Conservation (phyloP, 64 coral and sea anemone species). For the Acropora yongei region DNA sequence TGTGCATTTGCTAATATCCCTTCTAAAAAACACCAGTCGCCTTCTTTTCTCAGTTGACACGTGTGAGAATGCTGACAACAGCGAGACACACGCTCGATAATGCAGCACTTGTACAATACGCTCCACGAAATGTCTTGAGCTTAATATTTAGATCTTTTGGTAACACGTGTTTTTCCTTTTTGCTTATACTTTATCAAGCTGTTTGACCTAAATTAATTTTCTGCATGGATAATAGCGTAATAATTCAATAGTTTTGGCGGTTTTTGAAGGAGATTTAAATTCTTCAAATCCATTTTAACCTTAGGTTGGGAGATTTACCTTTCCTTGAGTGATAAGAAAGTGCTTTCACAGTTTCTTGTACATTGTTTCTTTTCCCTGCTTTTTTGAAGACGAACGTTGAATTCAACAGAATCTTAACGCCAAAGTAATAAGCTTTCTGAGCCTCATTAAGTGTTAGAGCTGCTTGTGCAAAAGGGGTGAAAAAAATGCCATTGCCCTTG, state of each 20-base stretch:
- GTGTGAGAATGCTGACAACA: constrained; percentile 8
- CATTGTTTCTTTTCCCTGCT: neutral
- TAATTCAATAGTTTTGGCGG: neutral
- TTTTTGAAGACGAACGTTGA: neutral
- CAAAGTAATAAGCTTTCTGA: neutral
- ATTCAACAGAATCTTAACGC: neutral
- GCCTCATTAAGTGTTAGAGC: neutral
- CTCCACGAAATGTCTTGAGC: constrained; percentile 1
- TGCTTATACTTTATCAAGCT: neutral
- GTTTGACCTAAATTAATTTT: neutral
- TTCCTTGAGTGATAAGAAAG: no score
- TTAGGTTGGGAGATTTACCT: neutral
- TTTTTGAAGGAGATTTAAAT: neutral
- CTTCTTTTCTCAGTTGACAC: constrained; percentile 10
- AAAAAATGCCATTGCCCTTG: neutral
- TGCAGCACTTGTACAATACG: constrained; percentile 1
- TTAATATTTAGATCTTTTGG: neutral
- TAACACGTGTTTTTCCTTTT: constrained; percentile 27
- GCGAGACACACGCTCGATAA: neutral
- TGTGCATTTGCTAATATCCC: constrained; percentile 19
- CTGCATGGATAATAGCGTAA: neutral
- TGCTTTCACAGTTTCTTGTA: neutral
- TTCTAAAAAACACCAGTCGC: neutral
- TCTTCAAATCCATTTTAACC: neutral
- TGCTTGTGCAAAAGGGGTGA: neutral